These are phyloP conservation scores for Xyrauchen texanus DNA, from an alignment of 2,113 vertebrate species.

Conservation along the genomic window DNA sequence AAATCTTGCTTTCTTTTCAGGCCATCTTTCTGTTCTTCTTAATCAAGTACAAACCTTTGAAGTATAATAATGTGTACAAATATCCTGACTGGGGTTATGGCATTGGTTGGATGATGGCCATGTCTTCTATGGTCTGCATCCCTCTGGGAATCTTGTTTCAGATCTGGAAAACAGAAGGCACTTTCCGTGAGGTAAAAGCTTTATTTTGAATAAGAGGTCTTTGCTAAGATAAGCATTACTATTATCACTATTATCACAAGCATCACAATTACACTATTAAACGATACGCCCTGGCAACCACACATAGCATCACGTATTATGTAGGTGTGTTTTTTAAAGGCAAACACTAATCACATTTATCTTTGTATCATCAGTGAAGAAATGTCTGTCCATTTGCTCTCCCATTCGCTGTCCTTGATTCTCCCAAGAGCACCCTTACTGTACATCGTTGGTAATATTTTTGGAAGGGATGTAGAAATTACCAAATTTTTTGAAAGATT, in stretches of 20 bases:
- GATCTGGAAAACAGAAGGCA: constrained; percentile 90
- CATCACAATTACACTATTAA: too few species aligned
- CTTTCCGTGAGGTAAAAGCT: constrained; percentile 82
- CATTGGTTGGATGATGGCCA: constrained; percentile 98
- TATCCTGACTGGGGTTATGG: constrained; percentile 97
- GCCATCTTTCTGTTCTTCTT: constrained; percentile 97
- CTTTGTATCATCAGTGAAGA: too few species aligned
- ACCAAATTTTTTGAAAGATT: background rate
- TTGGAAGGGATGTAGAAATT: background rate
- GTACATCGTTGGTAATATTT: background rate
- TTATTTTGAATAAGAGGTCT: background rate
- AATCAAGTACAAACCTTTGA: constrained; percentile 96
- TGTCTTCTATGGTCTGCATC: constrained; percentile 97
- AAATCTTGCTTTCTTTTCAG: constrained; percentile 68
- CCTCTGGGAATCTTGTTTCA: constrained; percentile 86
- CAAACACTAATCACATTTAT: too few species aligned
- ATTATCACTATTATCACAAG: too few species aligned
- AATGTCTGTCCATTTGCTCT: too few species aligned
- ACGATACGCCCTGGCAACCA: too few species aligned
- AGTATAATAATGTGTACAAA: constrained; percentile 95
- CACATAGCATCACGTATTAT: too few species aligned
- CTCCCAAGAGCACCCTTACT: background rate
- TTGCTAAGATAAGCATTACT: too few species aligned
- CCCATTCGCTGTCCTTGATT: background rate
- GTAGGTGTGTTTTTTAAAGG: too few species aligned